These are phyloP conservation scores for Iguana delicatissima DNA, from an alignment of 2,797 vertebrate genomes.

Conservation along the genomic window DNA sequence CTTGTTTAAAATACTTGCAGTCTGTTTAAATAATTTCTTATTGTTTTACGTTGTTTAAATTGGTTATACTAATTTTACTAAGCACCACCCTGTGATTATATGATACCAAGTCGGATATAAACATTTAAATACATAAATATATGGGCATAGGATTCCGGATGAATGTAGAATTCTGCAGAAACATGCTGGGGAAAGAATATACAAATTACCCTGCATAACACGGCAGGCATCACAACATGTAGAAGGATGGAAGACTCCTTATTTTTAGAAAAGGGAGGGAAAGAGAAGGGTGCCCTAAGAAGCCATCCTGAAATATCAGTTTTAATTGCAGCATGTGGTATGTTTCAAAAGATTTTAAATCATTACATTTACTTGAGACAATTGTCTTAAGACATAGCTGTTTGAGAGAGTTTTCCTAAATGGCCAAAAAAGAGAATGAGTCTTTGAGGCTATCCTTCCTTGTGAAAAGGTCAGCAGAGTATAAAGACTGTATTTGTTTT, in stretches of 20 bases:
- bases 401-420: background rate
- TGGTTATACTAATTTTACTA: too few relatives aligned
- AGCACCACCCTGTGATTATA: too few relatives aligned
- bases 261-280: background rate
- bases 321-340: conserved; percentile 9
- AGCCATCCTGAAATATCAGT: rapidly evolving
- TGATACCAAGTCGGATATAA: too few relatives aligned
- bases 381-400: background rate
- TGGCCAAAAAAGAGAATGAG: background rate
- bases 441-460: background rate
- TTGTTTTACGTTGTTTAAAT: too few relatives aligned
- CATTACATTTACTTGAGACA: background rate
- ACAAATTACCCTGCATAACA: too few relatives aligned
- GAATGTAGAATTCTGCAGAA: background rate
- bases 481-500: background rate
- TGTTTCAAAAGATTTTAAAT: background rate
- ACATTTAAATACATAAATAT: background rate
- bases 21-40: too few relatives aligned
- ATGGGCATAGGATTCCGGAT: background rate
- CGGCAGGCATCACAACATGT: background rate
- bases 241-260: background rate
- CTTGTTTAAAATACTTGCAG: too few relatives aligned
- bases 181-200: background rate
- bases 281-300: background rate
- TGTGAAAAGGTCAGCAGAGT: background rate